phyloP scores from a whole-genome alignment of 2,113 vertebrate species.

The Thunnus thynnus region DNA sequence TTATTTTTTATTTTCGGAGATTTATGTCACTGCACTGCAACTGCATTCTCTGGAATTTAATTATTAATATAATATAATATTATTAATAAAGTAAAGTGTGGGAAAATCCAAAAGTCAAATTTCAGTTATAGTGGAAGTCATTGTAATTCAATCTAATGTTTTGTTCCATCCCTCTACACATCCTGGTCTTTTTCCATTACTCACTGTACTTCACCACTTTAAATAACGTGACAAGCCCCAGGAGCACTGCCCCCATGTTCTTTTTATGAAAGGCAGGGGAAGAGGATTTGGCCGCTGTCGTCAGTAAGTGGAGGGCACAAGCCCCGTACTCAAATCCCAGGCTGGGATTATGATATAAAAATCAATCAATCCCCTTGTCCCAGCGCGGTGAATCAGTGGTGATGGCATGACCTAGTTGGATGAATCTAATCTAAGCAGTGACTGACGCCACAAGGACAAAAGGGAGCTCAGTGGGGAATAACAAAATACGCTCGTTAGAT shows the following conservation, averaged over 20 bases:
- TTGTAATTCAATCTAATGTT: conserved; percentile 9
- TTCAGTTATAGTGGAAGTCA: conserved; percentile 1
- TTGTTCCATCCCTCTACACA: conserved; percentile 4
- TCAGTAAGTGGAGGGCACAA: conserved; percentile 56
- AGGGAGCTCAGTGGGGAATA: conserved; percentile 36
- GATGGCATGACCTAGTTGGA: conserved; percentile 70
- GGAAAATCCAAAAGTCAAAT: neutral
- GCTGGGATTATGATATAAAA: conserved; percentile 79
- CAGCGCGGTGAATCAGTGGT: conserved; percentile 56
- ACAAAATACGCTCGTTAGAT: conserved; percentile 60
- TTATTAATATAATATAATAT: too few species aligned
- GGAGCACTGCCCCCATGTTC: conserved; percentile 34
- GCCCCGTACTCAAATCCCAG: conserved; percentile 64
- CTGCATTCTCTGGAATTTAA: too few species aligned
- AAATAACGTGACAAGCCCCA: conserved; percentile 48
- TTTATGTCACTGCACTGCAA: too few species aligned
- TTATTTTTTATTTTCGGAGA: too few species aligned
- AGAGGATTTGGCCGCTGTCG: conserved; percentile 67
- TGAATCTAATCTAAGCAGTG: conserved; percentile 72
- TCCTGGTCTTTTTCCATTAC: conserved; percentile 10
- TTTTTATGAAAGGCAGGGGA: conserved; percentile 42
- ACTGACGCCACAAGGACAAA: conserved; percentile 70
- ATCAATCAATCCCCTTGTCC: conserved; percentile 78
- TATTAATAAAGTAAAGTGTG: too few species aligned
- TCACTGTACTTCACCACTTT: conserved; percentile 17